phyloP scores from a whole-genome alignment of 2,888 invertebrate genomes.

The Drosophila niveifrons region DNA sequence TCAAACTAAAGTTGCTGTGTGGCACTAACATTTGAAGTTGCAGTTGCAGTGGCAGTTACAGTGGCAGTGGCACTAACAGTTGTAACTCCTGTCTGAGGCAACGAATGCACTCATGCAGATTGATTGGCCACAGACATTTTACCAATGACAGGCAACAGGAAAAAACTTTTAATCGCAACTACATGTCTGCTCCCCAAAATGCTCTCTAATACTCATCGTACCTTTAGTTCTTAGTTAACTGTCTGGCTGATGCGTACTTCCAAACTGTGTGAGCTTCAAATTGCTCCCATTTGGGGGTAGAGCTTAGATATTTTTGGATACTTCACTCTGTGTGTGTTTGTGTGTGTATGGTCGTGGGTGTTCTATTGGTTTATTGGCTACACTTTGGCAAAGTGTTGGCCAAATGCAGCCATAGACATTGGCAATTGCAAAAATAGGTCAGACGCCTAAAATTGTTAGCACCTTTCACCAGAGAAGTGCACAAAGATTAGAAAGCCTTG shows the following conservation, averaged over 20 bases:
- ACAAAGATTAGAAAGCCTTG: neutral
- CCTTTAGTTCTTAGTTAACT: slow-evolving; percentile 14
- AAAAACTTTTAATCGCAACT: slow-evolving; percentile 63
- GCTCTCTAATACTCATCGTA: neutral
- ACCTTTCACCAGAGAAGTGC: neutral
- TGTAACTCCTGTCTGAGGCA: slow-evolving; percentile 25
- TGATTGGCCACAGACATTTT: slow-evolving; percentile 74
- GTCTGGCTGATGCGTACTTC: slow-evolving; percentile 14
- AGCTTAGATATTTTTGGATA: slow-evolving; percentile 36
- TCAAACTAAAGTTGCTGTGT: neutral
- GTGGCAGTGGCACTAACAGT: slow-evolving; percentile 15
- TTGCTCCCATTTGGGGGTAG: slow-evolving; percentile 28
- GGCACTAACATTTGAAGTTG: slow-evolving; percentile 11
- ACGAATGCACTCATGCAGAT: slow-evolving; percentile 77
- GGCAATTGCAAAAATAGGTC: neutral
- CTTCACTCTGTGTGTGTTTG: neutral
- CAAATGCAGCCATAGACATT: neutral
- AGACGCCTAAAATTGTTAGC: neutral
- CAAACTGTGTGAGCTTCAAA: slow-evolving; percentile 33
- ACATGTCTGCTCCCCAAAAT: slow-evolving; percentile 40
- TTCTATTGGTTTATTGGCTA: slow-evolving; percentile 34
- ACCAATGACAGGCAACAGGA: slow-evolving; percentile 59
- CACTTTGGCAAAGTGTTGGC: slow-evolving; percentile 11
- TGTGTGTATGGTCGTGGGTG: neutral
- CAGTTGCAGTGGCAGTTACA: slow-evolving; percentile 15